phyloP scores from a whole-genome alignment of 2,113 vertebrate genomes.

The Condylura cristata region DNA sequence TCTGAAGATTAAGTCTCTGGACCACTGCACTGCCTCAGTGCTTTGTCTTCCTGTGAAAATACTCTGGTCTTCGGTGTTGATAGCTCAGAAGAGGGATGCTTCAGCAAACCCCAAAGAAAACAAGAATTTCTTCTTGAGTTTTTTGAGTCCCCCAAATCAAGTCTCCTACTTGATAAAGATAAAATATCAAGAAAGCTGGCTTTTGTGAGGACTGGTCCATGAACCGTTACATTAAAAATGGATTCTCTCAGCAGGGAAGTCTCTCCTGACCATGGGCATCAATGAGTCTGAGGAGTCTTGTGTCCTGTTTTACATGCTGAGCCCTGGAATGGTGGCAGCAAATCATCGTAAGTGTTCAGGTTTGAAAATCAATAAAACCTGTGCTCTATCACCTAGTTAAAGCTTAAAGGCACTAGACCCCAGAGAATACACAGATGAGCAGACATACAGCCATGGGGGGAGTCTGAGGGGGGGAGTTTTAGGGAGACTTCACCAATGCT shows the following conservation, averaged over 20 bases:
- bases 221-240: background rate
- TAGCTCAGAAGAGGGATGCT: background rate
- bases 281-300: background rate
- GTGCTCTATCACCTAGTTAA: background rate
- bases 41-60: background rate
- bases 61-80: background rate
- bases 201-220: background rate
- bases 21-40: background rate
- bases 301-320: background rate
- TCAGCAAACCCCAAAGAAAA: background rate
- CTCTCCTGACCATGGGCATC: background rate
- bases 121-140: background rate
- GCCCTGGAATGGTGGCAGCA: background rate
- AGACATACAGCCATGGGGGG: background rate
- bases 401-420: background rate
- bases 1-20: background rate
- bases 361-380: background rate
- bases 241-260: background rate
- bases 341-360: background rate
- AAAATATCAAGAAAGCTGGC: background rate
- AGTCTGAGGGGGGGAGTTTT: background rate
- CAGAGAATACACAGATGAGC: background rate
- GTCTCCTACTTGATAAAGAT: background rate
- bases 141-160: background rate
- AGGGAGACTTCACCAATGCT: background rate